These are phyloP conservation scores for Tribolium freemani DNA, from an alignment of 2,888 invertebrate genomes.

Conservation along the genomic window DNA sequence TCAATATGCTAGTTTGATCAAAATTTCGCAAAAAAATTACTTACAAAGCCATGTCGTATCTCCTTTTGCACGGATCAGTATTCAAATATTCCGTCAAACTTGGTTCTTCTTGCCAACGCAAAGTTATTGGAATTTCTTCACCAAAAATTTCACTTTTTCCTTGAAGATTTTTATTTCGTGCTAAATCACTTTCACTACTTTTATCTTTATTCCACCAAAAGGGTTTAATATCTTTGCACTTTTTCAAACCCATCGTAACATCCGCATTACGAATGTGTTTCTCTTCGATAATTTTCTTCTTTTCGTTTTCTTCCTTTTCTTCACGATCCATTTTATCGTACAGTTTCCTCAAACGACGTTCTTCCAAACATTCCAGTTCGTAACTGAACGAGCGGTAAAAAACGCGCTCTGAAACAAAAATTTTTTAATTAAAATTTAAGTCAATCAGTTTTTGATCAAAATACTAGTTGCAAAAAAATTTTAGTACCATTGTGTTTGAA, in stretches of 20 bases:
- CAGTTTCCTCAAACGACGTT: conserved; percentile 63
- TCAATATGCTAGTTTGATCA: too few relatives aligned
- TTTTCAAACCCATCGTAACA: conserved; percentile 45
- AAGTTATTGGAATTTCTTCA: conserved; percentile 54
- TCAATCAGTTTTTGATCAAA: too few relatives aligned
- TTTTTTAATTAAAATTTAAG: too few relatives aligned
- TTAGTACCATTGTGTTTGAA: conserved; percentile 58
- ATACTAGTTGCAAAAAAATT: too few relatives aligned
- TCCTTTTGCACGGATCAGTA: conserved; percentile 60
- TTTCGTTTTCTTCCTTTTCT: conserved; percentile 51
- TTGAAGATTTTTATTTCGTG: neutral
- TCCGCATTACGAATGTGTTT: conserved; percentile 49
- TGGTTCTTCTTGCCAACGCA: conserved; percentile 71
- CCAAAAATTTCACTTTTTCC: neutral
- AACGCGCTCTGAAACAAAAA: conserved; percentile 59
- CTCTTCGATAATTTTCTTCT: conserved; percentile 43
- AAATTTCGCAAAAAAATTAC: conserved; percentile 25
- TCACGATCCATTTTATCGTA: conserved; percentile 61
- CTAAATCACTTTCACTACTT: conserved; percentile 10
- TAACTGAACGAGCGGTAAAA: conserved; percentile 73
- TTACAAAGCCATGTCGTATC: conserved; percentile 62
- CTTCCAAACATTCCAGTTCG: conserved; percentile 71
- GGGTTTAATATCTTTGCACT: conserved; percentile 57
- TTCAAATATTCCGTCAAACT: conserved; percentile 55
- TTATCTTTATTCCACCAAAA: conserved; percentile 59